These are phyloP conservation scores for Chelon auratus DNA, from an alignment of 2,797 vertebrate genomes.

Conservation along the genomic window DNA sequence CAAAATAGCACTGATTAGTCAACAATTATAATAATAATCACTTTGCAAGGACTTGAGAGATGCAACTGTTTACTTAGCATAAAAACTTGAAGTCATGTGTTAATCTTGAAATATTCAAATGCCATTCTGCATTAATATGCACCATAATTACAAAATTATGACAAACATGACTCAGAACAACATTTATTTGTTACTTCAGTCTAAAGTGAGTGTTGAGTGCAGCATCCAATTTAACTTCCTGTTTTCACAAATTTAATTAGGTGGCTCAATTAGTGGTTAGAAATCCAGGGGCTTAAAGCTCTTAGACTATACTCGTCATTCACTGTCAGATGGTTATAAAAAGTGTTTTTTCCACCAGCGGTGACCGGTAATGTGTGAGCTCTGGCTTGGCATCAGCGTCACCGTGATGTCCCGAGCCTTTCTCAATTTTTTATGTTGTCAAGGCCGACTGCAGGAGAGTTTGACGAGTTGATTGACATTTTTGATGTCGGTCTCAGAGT, in stretches of 20 bases:
- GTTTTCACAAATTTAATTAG: slow-evolving; percentile 20
- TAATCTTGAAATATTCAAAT: slow-evolving; percentile 2
- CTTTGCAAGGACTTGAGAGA: slow-evolving; percentile 16
- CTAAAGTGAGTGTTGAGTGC: slow-evolving; percentile 1
- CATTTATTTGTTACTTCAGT: slow-evolving; percentile 22
- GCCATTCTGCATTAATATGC: neutral
- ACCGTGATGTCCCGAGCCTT: no score
- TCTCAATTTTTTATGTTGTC: neutral
- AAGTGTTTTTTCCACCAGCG: neutral
- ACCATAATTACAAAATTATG: slow-evolving; percentile 11
- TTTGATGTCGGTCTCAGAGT: neutral
- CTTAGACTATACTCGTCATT: neutral
- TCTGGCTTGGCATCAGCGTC: no score
- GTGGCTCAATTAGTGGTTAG: neutral
- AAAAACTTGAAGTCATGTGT: slow-evolving; percentile 7
- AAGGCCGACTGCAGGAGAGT: neutral
- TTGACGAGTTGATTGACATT: neutral
- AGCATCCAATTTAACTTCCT: neutral
- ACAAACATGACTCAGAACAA: slow-evolving; percentile 3
- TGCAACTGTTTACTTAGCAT: neutral
- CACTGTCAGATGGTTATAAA: slow-evolving; percentile 21
- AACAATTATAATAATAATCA: neutral
- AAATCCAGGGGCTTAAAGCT: neutral
- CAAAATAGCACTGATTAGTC: slow-evolving; percentile 24
- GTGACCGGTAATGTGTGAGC: no score